Conservation (phyloP, 1,140 invertebrate species). For the Alviniconcha marisindica region DNA sequence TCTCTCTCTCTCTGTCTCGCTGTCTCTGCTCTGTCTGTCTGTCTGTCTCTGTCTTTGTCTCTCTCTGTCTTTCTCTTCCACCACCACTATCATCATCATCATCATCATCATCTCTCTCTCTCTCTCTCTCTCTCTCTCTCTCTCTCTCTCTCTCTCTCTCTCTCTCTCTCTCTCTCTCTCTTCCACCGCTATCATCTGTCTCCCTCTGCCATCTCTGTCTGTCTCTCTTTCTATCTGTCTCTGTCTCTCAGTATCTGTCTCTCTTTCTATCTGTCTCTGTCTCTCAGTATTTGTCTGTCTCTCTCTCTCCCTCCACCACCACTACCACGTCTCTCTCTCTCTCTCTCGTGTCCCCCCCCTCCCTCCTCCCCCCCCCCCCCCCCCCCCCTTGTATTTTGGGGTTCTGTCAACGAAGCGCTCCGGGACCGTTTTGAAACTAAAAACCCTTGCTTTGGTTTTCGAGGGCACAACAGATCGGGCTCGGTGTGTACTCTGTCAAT, state of each 20-base stretch:
- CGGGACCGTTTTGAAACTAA: too few relatives aligned
- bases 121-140: not conserved
- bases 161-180: not conserved
- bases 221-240: too few relatives aligned
- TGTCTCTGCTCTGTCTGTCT: not conserved
- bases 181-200: not conserved
- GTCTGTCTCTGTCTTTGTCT: not conserved
- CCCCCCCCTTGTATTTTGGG: not conserved
- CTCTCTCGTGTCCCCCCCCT: not conserved
- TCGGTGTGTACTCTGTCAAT: slow-evolving; percentile 7
- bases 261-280: too few relatives aligned
- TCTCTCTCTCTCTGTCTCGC: not conserved
- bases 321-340: not conserved
- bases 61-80: not conserved
- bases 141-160: not conserved
- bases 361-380: not conserved
- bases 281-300: too few relatives aligned
- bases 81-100: not conserved
- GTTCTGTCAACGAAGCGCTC: not conserved
- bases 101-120: not conserved
- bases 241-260: too few relatives aligned
- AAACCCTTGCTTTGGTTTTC: too few relatives aligned
- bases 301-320: too few relatives aligned
- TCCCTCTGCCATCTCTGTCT: not conserved
- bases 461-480: not conserved